phyloP scores from a whole-genome alignment of 2,113 vertebrate species.

The Plestiodon gilberti region DNA sequence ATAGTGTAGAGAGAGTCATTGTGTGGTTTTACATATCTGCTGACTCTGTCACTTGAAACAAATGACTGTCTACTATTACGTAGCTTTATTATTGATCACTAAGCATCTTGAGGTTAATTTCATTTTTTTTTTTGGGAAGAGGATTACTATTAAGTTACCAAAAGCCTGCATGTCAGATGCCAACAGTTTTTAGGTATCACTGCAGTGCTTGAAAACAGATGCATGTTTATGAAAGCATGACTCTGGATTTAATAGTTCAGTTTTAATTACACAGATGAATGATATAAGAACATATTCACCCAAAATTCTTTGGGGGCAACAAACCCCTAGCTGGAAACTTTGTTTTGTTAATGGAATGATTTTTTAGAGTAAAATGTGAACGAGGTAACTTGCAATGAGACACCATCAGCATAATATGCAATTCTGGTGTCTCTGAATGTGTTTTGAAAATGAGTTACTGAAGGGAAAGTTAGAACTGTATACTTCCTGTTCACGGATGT shows the following conservation, averaged over 20 bases:
- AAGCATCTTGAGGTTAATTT: neutral
- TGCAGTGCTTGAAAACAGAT: neutral
- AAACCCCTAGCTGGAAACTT: neutral
- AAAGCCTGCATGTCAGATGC: neutral
- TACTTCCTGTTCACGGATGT: neutral
- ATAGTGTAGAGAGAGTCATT: neutral
- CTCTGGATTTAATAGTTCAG: too few species aligned
- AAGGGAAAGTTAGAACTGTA: neutral
- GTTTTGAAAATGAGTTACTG: neutral
- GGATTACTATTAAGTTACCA: neutral
- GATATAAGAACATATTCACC: neutral
- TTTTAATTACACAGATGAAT: neutral
- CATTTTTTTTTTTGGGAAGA: neutral
- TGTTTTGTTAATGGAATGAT: neutral
- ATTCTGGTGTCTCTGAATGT: neutral
- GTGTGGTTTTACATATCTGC: neutral
- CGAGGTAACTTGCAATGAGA: neutral
- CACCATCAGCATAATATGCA: neutral
- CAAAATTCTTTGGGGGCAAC: neutral
- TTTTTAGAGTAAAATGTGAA: neutral
- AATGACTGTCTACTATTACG: slow-evolving; percentile 4
- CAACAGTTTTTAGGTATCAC: neutral
- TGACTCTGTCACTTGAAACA: neutral
- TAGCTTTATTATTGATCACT: neutral
- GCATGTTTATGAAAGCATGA: neutral